Conservation (phyloP, 2,797 vertebrate species). For the Xiphorhynchus erythropygius region DNA sequence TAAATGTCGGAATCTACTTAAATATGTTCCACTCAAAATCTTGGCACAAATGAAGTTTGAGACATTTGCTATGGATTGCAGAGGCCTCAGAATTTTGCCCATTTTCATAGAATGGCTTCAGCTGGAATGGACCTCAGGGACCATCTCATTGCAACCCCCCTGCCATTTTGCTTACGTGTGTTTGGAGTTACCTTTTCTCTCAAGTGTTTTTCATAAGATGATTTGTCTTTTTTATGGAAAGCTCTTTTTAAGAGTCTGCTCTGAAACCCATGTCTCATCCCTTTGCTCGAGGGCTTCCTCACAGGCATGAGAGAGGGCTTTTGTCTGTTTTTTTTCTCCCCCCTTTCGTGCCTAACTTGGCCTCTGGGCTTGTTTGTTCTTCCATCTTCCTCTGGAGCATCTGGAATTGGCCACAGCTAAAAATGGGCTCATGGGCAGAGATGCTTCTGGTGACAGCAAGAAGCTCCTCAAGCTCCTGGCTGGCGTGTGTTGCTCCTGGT, state of each 20-base stretch:
- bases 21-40: neutral
- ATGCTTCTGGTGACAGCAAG: neutral
- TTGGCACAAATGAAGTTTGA: neutral
- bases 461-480: neutral
- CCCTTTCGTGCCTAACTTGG: neutral
- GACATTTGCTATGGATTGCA: neutral
- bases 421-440: neutral
- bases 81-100: neutral
- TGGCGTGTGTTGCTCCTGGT: neutral
- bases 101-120: neutral
- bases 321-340: neutral
- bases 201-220: neutral
- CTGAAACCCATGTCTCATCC: neutral
- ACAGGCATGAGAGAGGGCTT: neutral
- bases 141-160: rapidly evolving
- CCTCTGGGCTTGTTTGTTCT: neutral
- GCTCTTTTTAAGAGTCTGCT: neutral
- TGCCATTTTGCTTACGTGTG: neutral
- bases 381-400: neutral
- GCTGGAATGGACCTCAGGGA: neutral
- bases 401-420: neutral
- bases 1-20: neutral
- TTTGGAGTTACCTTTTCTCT: neutral
- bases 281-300: neutral
- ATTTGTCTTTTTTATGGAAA: neutral